phyloP scores from a whole-genome alignment of 2,888 invertebrate genomes.

The Eupithecia abbreviata region DNA sequence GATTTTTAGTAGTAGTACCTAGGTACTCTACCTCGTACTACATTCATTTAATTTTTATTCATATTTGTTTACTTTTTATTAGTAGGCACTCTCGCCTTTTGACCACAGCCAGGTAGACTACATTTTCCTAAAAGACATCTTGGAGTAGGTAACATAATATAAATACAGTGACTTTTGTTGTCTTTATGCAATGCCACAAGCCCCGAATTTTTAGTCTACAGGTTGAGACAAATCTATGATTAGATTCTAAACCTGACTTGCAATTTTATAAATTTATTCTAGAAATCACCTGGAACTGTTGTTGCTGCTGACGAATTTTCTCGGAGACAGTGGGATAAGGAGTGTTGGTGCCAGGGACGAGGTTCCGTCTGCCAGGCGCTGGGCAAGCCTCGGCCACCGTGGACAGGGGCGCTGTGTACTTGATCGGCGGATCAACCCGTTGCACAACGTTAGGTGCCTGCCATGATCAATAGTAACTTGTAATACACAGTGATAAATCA shows the following conservation, averaged over 20 bases:
- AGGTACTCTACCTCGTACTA: too few species aligned
- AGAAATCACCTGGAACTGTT: slow-evolving; percentile 67
- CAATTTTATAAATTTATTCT: background rate
- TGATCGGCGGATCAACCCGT: slow-evolving; percentile 74
- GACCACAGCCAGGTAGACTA: background rate
- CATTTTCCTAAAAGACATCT: background rate
- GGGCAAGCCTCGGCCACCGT: slow-evolving; percentile 71
- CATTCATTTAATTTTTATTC: background rate
- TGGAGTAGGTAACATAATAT: background rate
- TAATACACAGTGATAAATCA: slow-evolving; percentile 24
- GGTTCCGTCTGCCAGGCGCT: slow-evolving; percentile 61
- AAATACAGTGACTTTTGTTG: background rate
- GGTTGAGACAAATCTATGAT: background rate
- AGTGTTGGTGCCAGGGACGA: slow-evolving; percentile 75
- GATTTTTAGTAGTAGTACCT: too few species aligned
- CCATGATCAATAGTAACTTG: slow-evolving; percentile 28
- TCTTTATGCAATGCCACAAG: background rate
- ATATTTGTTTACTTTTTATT: background rate
- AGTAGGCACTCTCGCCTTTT: background rate
- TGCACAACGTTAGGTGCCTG: slow-evolving; percentile 77
- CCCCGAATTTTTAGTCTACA: background rate
- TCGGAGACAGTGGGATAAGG: slow-evolving; percentile 70
- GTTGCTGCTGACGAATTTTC: slow-evolving; percentile 65
- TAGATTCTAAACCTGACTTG: background rate
- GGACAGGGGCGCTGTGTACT: slow-evolving; percentile 72